Base-by-base conservation (phyloP, 2,888 invertebrate species). In the Tholera decimalis region DNA sequence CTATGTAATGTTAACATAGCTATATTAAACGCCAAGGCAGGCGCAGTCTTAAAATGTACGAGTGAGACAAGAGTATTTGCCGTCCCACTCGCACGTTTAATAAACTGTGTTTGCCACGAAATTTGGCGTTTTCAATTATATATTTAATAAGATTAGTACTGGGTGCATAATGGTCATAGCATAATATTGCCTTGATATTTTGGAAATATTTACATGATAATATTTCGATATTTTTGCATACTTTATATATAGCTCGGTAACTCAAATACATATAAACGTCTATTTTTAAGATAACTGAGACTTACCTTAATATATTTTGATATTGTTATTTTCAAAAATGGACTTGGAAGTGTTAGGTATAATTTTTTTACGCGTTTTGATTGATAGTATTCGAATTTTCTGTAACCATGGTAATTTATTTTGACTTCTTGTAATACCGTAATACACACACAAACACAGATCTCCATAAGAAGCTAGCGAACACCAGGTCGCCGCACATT, bases 181-280 rank as follows among this genome's bases (percentile, higher is more conserved):
- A 78, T 65, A 69, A 72, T 69, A 69, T 65, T 44, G 64, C 46
- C 61, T 53, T 28, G 37, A 57, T 57, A 60, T 63, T 70, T 76
- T 68, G 54, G 43, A 69, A 75, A 75, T 54, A 15, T 71, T 64
- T 63, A 76, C 64, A 61, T 26, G 20, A 37, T 57, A 20, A 60
- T 61, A 60, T 49, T 58, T 28, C 24, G 39, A 61, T 78, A 68
- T 60, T 66, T 69, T 72, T 44, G 49, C 39, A 28, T 58, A 63
- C 24, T 63, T 62, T 68, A 44, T 78, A 71, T 68, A 44, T 78
- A 71, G 50, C 30, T 64, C 24, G 13, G 11, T 63, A 75, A 66
- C 53, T 50, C 28, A 58, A 66, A 71, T 35, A 39, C 28, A 53
- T 28, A 24, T 41, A 46, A n/a, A n/a, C 41, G 22, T 28, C 24